These are phyloP conservation scores for Neuroterus valhalla DNA, from an alignment of 1,140 invertebrate genomes.

Conservation along the genomic window DNA sequence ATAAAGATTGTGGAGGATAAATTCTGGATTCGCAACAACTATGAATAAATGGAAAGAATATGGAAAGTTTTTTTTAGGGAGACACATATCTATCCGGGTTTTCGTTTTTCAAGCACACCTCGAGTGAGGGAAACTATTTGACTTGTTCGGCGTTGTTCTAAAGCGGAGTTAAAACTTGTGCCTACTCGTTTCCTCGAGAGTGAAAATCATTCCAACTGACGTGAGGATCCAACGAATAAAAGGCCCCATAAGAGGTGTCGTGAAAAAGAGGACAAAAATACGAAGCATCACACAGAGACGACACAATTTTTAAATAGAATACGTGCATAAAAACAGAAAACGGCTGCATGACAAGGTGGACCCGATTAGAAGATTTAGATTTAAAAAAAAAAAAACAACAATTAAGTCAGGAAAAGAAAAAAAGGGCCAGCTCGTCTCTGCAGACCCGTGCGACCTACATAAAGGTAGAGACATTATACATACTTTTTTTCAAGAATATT, in stretches of 20 bases:
- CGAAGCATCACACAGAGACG: conserved; percentile 49
- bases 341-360: conserved; percentile 58
- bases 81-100: conserved; percentile 63
- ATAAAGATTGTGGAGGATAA: conserved; percentile 37
- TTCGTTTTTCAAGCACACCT: conserved; percentile 36
- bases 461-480: conserved; percentile 70
- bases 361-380: conserved; percentile 33
- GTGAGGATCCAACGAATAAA: conserved; percentile 39
- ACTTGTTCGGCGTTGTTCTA: not conserved
- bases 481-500: conserved; percentile 67
- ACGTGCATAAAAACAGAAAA: conserved; percentile 48
- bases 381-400: conserved; percentile 10
- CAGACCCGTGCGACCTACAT: conserved; percentile 57
- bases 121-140: not conserved
- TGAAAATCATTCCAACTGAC: conserved; percentile 62
- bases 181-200: conserved; percentile 31
- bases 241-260: conserved; percentile 18
- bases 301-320: conserved; percentile 59
- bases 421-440: conserved; percentile 58
- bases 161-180: not conserved
- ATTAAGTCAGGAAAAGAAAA: conserved; percentile 1
- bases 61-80: conserved; percentile 61
- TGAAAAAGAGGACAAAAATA: conserved; percentile 37
- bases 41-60: conserved; percentile 42
- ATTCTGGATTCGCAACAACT: not conserved